Evolutionary conservation across 2,888 invertebrate species (phyloP), one percentile per base, ranked within the genome.

Genomic region (Yponomeuta cagnagella): DNA sequence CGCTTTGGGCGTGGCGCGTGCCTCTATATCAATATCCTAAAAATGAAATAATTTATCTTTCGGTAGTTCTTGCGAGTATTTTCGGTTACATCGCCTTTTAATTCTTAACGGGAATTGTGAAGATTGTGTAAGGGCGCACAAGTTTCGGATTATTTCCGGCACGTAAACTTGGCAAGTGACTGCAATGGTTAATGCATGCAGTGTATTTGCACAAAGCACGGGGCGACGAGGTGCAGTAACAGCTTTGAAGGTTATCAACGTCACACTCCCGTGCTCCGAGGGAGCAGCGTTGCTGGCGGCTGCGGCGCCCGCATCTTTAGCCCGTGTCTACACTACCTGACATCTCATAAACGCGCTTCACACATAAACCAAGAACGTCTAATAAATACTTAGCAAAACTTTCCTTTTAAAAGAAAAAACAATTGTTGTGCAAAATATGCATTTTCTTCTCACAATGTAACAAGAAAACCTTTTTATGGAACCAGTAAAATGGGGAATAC

Each of bases 81-180:
- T 79, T 79, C 80, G 12, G 52, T 12, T 58, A 58, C 8, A 78
- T 81, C 80, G 82, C 83, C 82, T 85, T 84, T 83, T 84, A 83
- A 83, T 82, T 82, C 82, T 82, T 80, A 80, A 80, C 76, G 80
- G 82, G 82, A 68, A 48, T 67, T 67, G 15, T 48, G 23, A 48
- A 43, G 67, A 68, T 68, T 68, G 68, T 66, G 37, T 66, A 43
- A 43, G 43, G 43, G 43, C 43, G 43, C 43, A 43, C 8, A 43
- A 43, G 8, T 65, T 33, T 65, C 30, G 30, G 65, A 4, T 65
- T 65, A 31, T 68, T 43, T 48, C n/a, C 15, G 68, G 48, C n/a
- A 52, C 31, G 33, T 69, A 30, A 10, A 5, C n/a, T 31, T 52
- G 10, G 52, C 5, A 31, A 69, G 10, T 68, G 72, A 70, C 63